Conservation (phyloP, 2,113 vertebrate species). For the Nothocercus julius region DNA sequence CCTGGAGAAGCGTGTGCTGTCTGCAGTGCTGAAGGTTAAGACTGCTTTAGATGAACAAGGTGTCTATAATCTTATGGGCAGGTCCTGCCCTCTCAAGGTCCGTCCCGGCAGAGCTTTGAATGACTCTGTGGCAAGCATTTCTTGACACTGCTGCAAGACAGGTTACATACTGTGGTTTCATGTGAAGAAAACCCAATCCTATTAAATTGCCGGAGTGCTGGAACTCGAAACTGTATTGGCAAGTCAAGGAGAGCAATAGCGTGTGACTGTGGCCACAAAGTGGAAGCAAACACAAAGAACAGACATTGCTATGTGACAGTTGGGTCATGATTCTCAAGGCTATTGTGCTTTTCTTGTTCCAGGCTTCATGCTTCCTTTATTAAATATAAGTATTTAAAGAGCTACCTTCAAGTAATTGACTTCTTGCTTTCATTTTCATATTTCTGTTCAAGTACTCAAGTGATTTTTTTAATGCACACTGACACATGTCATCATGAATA, state of each 20-base stretch:
- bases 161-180: not conserved
- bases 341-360: not conserved
- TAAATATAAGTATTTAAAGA: conserved; percentile 9
- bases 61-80: not conserved
- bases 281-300: not conserved
- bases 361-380: not conserved
- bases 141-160: not conserved
- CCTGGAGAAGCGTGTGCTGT: not conserved
- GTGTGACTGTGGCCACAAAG: not conserved
- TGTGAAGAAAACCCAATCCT: not conserved
- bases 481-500: not conserved
- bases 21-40: not conserved
- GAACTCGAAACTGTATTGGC: not conserved
- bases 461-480: not conserved
- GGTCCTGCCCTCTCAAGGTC: not conserved
- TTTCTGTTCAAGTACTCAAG: not conserved
- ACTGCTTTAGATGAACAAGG: not conserved
- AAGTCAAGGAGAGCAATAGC: not conserved
- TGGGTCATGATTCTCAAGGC: not conserved
- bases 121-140: not conserved
- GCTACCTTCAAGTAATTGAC: not conserved
- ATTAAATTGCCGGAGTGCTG: not conserved
- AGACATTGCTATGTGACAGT: not conserved
- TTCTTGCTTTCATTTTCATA: conserved; percentile 6
- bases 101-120: not conserved